phyloP scores from a whole-genome alignment of 2,888 invertebrate genomes.

The Ptilodon capucinus region DNA sequence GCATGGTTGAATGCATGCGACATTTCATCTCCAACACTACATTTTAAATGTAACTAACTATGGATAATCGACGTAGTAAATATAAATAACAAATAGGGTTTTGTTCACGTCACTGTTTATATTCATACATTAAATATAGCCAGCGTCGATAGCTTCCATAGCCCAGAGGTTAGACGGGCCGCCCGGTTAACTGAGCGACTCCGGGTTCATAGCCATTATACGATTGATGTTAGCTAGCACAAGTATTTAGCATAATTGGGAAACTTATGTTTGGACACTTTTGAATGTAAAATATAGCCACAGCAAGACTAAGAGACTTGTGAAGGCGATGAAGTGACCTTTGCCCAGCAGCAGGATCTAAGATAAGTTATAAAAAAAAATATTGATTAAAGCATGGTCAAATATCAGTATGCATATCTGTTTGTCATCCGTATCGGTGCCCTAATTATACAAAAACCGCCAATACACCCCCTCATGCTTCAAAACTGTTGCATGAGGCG shows the following conservation, averaged over 20 bases:
- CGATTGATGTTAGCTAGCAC: too few relatives aligned
- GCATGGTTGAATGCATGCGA: constrained; percentile 24
- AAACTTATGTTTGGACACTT: too few relatives aligned
- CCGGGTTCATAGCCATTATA: too few relatives aligned
- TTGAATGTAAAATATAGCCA: too few relatives aligned
- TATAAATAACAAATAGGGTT: constrained; percentile 24
- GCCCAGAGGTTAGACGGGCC: too few relatives aligned
- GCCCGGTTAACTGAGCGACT: too few relatives aligned
- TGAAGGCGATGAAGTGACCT: too few relatives aligned
- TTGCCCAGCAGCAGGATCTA: too few relatives aligned
- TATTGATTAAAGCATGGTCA: constrained; percentile 21
- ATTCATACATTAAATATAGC: constrained; percentile 12
- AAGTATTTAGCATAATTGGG: too few relatives aligned
- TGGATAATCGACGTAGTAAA: constrained; percentile 11
- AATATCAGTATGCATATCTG: constrained; percentile 13
- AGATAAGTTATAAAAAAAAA: too few relatives aligned
- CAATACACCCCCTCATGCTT: neutral
- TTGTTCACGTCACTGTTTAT: constrained; percentile 17
- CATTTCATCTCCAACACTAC: constrained; percentile 27
- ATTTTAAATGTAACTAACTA: constrained; percentile 22
- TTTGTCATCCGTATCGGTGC: constrained; percentile 1
- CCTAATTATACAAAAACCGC: neutral
- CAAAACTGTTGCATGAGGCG: neutral
- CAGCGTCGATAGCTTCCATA: too few relatives aligned
- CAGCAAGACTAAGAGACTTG: too few relatives aligned